Conservation (phyloP, 2,888 invertebrate genomes). For the Eilema sororculum region DNA sequence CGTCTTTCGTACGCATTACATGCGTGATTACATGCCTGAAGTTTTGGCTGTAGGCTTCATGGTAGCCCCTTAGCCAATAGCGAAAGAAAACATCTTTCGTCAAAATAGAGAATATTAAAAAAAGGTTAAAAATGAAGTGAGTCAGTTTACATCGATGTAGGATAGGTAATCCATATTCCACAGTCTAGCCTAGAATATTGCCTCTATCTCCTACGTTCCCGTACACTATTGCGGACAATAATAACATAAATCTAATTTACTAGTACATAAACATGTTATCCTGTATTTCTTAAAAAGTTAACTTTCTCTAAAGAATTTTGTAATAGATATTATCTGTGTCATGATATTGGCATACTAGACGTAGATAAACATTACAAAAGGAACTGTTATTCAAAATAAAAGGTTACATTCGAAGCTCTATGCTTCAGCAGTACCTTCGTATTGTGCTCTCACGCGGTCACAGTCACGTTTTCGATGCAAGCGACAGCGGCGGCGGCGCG, state of each 20-base stretch:
- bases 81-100: background rate
- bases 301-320: background rate
- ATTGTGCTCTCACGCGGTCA: constrained; percentile 25
- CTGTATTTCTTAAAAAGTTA: background rate
- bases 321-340: constrained; percentile 7
- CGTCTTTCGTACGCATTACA: background rate
- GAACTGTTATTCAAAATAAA: constrained; percentile 17
- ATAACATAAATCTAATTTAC: constrained; percentile 1
- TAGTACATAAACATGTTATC: background rate
- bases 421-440: constrained; percentile 23
- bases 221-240: constrained; percentile 11
- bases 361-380: constrained; percentile 11
- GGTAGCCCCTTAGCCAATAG: background rate
- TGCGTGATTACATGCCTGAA: too few relatives aligned
- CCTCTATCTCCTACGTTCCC: too few relatives aligned
- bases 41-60: background rate
- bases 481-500: constrained; percentile 44
- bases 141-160: too few relatives aligned
- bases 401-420: constrained; percentile 27
- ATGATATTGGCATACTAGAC: constrained; percentile 5
- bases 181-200: too few relatives aligned
- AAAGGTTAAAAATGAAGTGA: background rate
- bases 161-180: too few relatives aligned
- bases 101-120: background rate
- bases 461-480: constrained; percentile 24